These are phyloP conservation scores for Ochropleura leucogaster DNA, from an alignment of 2,888 invertebrate species.

Conservation along the genomic window DNA sequence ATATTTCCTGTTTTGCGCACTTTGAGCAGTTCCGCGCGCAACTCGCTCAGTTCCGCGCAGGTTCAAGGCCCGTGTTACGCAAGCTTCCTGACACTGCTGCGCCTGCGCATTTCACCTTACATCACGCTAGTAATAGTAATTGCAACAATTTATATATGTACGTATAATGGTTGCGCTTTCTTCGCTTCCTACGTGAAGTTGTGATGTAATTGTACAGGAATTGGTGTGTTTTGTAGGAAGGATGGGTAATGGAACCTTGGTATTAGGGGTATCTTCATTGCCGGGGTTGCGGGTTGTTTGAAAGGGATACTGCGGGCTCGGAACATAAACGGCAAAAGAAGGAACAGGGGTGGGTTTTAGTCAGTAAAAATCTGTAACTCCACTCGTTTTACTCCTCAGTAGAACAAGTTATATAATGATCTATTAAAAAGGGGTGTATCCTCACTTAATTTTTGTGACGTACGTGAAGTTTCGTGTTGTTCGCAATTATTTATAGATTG, in stretches of 20 bases:
- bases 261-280: not conserved
- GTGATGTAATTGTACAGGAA: conserved; percentile 63
- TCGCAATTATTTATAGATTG: too few species aligned
- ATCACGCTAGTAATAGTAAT: conserved; percentile 66
- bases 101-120: conserved; percentile 73
- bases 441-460: too few species aligned
- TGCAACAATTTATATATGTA: conserved; percentile 64
- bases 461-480: too few species aligned
- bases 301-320: too few species aligned
- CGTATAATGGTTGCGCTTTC: conserved; percentile 58
- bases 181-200: conserved; percentile 58
- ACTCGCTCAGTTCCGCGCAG: conserved; percentile 60
- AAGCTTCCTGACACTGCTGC: conserved; percentile 68
- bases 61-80: conserved; percentile 76
- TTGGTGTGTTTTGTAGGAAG: conserved; percentile 16
- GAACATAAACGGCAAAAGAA: too few species aligned
- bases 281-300: too few species aligned
- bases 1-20: conserved; percentile 43
- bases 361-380: too few species aligned
- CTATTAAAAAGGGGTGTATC: too few species aligned
- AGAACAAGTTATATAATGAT: too few species aligned
- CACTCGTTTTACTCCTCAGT: too few species aligned
- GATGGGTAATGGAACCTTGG: not conserved
- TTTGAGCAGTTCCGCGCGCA: conserved; percentile 33
- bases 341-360: too few species aligned